These are phyloP conservation scores for Trachymyrmex cornetzi DNA, from an alignment of 1,140 invertebrate genomes.

Conservation along the genomic window DNA sequence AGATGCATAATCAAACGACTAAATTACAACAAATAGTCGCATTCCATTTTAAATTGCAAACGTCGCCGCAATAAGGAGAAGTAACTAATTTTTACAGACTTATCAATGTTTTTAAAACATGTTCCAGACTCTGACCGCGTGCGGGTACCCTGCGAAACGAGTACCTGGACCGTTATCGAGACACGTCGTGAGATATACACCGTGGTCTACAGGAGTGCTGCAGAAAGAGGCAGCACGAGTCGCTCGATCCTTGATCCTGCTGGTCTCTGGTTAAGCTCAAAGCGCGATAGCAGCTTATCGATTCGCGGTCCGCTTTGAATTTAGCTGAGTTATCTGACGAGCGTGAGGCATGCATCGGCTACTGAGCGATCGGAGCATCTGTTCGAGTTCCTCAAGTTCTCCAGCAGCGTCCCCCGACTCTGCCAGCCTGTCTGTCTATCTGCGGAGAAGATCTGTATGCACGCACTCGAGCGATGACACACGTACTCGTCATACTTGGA, in stretches of 20 bases:
- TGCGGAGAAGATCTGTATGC: constrained; percentile 58
- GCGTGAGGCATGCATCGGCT: constrained; percentile 76
- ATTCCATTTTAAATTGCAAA: neutral
- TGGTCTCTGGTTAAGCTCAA: constrained; percentile 71
- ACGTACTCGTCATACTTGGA: constrained; percentile 63
- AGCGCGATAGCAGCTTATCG: constrained; percentile 80
- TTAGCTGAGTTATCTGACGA: constrained; percentile 80
- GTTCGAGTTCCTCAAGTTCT: constrained; percentile 75
- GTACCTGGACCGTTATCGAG: constrained; percentile 70
- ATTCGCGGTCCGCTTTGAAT: constrained; percentile 81
- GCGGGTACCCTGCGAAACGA: constrained; percentile 29
- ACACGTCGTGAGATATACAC: constrained; percentile 70
- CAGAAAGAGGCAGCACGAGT: constrained; percentile 59
- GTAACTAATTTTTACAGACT: constrained; percentile 20
- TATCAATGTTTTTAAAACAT: constrained; percentile 23
- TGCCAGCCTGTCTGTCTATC: constrained; percentile 36
- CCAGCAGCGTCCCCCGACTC: constrained; percentile 46
- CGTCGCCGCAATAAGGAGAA: neutral
- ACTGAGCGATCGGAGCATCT: constrained; percentile 72
- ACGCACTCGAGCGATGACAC: constrained; percentile 55
- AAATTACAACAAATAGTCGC: neutral
- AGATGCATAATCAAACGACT: neutral
- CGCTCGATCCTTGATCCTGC: constrained; percentile 59
- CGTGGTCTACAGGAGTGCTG: constrained; percentile 26
- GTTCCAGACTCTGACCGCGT: neutral